Percentiles rank a stretch among this genome's conserved stretches.
Evolutionary conservation across 2,888 invertebrate genomes (phyloP).

Genomic region (Oegoconia quadripuncta): DNA sequence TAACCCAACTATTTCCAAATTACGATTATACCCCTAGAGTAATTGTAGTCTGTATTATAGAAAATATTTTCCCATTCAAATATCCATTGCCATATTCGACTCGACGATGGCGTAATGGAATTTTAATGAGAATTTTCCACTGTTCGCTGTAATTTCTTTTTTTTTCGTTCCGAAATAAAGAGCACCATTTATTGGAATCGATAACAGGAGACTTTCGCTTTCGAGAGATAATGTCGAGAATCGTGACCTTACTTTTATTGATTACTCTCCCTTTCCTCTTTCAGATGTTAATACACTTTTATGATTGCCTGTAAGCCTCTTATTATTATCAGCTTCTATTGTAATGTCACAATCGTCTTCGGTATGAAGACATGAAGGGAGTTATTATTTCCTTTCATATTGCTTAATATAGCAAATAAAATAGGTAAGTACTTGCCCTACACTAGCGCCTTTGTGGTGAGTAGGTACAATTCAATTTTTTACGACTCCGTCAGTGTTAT

Average conservation of each 20-base stretch:
- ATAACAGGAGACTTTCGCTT: constrained; percentile 40
- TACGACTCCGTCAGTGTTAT: no score
- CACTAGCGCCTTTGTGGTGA: not conserved
- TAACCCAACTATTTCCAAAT: not conserved
- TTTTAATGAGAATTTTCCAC: constrained; percentile 68
- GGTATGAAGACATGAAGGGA: no score
- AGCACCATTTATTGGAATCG: constrained; percentile 54
- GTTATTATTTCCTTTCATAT: not conserved
- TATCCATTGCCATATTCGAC: constrained; percentile 46
- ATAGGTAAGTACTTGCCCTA: no score
- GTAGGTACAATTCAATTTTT: not conserved
- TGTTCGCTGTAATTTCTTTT: constrained; percentile 48
- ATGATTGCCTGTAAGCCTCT: constrained; percentile 27
- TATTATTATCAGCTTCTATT: not conserved
- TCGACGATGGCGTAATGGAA: constrained; percentile 55
- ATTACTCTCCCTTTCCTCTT: constrained; percentile 25
- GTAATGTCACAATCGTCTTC: no score
- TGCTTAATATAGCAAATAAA: no score
- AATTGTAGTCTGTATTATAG: constrained; percentile 34
- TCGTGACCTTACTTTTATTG: constrained; percentile 46
- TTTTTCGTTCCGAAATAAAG: constrained; percentile 42
- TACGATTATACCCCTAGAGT: constrained; percentile 3
- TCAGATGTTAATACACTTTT: constrained; percentile 33
- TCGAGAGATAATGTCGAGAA: constrained; percentile 40
- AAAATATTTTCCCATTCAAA: constrained; percentile 37